phyloP scores from a whole-genome alignment of 2,888 invertebrate species.

The Coecobrya sp. region DNA sequence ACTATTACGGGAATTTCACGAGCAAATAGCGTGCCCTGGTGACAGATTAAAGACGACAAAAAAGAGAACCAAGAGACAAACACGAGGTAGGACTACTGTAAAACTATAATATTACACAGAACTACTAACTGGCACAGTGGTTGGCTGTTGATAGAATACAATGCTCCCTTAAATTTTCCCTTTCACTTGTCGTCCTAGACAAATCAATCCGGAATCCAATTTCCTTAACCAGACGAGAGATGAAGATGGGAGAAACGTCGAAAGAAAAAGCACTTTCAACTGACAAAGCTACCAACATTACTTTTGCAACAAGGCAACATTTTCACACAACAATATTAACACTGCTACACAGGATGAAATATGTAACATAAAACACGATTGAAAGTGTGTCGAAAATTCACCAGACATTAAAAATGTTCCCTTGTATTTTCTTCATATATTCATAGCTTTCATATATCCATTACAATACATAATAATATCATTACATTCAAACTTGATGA shows the following conservation, averaged over 20 bases:
- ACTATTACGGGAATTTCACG: background rate
- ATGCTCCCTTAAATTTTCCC: slow-evolving; percentile 54
- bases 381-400: background rate
- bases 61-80: background rate
- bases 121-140: background rate
- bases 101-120: background rate
- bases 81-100: too few relatives aligned
- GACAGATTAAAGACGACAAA: too few relatives aligned
- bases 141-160: slow-evolving; percentile 26
- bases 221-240: slow-evolving; percentile 77
- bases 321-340: background rate
- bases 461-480: too few relatives aligned
- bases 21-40: too few relatives aligned
- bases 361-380: background rate
- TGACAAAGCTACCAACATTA: slow-evolving; percentile 61
- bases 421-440: background rate
- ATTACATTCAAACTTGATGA: too few relatives aligned
- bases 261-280: slow-evolving; percentile 50
- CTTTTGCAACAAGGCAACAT: slow-evolving; percentile 11
- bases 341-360: background rate
- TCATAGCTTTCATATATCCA: too few relatives aligned
- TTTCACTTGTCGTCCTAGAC: slow-evolving; percentile 76
- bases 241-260: slow-evolving; percentile 62
- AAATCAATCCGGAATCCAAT: slow-evolving; percentile 82
- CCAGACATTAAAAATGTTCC: background rate